Evolutionary conservation across 2,797 vertebrate genomes (phyloP), one percentile per base, ranked within the genome.

Genomic region (Melanotaenia trifasciata): DNA sequence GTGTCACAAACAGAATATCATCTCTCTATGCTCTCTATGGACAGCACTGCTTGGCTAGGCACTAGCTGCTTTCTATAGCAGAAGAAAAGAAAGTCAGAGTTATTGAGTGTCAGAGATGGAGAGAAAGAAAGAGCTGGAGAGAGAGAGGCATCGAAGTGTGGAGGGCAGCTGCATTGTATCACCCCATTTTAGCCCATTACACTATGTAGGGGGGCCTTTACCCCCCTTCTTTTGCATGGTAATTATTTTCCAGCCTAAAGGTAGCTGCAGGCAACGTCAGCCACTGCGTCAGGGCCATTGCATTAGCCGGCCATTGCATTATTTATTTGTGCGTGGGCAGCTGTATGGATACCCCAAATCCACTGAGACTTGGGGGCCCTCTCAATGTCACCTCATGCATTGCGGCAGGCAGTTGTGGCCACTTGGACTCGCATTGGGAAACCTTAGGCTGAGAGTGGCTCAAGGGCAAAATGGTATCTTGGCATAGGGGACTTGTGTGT

Each of bases 161-260:
- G 90, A 94, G 91, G 93, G 90, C 93, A 93, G 93, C 90, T 91
- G 89, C 89, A 93, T 92, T 93, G 92, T 93, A 93, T 90, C 89
- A 87, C 89, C 93, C 86, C 86, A 93, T 93, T 93, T 93, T 94
- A 87, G 89, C 89, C 94, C 90, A 93, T 93, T 93, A 93, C 91
- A 89, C 90, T 92, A 75, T 93, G 87, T 92, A 91, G 87, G 85
- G 87, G 85, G 86, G 79, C 71, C 84, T 81, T 83, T 83, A 68
- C 35, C 76, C 89, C 74, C 87, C 86, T 78, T 87, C 79, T 91
- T 93, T 92, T 95, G 93, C 94, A 94, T 95, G 91, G 93, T 95
- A 94, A 95, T 95, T 95, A 95, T 95, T 95, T 95, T 93, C 92
- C 90, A 92, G 93, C 94, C 94, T 92, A 94, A 94, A 94, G 94